Conservation (phyloP, 1,140 invertebrate species). For the Caenorhabditis brenneri region DNA sequence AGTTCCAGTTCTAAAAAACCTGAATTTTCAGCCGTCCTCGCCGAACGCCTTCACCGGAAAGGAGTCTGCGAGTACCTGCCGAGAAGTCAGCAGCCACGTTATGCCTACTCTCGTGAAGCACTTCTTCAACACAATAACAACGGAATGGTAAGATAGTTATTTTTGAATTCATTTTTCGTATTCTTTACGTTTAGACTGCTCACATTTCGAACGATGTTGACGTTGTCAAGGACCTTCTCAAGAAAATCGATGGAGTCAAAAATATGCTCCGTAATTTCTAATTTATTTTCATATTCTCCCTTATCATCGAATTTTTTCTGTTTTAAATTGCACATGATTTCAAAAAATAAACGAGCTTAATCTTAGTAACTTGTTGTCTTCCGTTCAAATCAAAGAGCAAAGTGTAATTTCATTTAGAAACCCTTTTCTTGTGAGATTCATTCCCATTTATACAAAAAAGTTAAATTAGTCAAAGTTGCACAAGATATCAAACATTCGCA, state of each 20-base stretch:
- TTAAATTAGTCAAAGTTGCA: not conserved
- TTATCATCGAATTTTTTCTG: not conserved
- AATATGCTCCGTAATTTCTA: constrained; percentile 16
- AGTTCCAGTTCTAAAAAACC: not conserved
- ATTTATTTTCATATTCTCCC: not conserved
- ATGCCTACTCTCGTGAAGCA: not conserved
- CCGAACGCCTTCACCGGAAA: constrained; percentile 7
- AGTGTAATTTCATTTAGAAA: too few relatives aligned
- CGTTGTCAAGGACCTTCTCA: not conserved
- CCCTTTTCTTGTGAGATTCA: too few relatives aligned
- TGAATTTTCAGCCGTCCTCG: not conserved
- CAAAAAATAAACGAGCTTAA: too few relatives aligned
- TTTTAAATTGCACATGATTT: too few relatives aligned
- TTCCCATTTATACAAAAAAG: not conserved
- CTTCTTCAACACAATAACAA: not conserved
- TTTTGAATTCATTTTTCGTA: not conserved
- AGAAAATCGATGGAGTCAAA: constrained; percentile 21
- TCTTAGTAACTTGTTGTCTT: too few relatives aligned
- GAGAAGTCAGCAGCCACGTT: not conserved
- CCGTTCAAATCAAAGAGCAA: too few relatives aligned
- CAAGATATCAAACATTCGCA: not conserved
- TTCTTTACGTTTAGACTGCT: not conserved
- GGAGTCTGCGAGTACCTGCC: constrained; percentile 12
- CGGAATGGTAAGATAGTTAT: not conserved
- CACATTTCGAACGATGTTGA: constrained; percentile 11